Evolutionary conservation across 2,888 invertebrate genomes (phyloP).

Genomic region (Ephialtes manifestator): DNA sequence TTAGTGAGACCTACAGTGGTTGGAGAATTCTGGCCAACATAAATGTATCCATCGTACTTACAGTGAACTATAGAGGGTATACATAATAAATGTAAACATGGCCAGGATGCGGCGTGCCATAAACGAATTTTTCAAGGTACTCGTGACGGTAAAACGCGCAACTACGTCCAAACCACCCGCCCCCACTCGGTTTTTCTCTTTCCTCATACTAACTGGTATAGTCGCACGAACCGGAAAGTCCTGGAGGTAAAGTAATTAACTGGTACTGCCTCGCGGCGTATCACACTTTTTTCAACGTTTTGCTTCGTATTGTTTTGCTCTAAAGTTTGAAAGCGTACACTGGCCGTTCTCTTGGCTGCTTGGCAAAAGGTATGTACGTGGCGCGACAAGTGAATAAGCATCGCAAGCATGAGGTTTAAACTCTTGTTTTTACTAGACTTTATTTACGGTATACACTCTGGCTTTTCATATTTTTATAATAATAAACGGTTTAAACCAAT

Average conservation of each 20-base stretch:
- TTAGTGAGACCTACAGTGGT: constrained; percentile 15
- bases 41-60: neutral
- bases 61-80: neutral
- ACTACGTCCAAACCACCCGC: constrained; percentile 20
- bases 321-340: constrained; percentile 57
- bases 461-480: neutral
- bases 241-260: constrained; percentile 64
- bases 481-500: constrained; percentile 26
- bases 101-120: constrained; percentile 38
- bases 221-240: constrained; percentile 54
- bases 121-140: constrained; percentile 61
- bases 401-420: constrained; percentile 40
- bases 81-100: constrained; percentile 40
- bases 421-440: neutral
- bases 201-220: constrained; percentile 36
- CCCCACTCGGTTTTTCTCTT: neutral
- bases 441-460: neutral
- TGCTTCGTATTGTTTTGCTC: constrained; percentile 39
- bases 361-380: constrained; percentile 30
- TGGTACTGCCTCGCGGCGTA: constrained; percentile 58
- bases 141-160: constrained; percentile 25
- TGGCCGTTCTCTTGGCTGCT: constrained; percentile 8
- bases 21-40: neutral
- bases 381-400: constrained; percentile 52
- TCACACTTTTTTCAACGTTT: constrained; percentile 22